Conservation (phyloP, 2,113 vertebrate species). For the Paracanthobrama guichenoti region DNA sequence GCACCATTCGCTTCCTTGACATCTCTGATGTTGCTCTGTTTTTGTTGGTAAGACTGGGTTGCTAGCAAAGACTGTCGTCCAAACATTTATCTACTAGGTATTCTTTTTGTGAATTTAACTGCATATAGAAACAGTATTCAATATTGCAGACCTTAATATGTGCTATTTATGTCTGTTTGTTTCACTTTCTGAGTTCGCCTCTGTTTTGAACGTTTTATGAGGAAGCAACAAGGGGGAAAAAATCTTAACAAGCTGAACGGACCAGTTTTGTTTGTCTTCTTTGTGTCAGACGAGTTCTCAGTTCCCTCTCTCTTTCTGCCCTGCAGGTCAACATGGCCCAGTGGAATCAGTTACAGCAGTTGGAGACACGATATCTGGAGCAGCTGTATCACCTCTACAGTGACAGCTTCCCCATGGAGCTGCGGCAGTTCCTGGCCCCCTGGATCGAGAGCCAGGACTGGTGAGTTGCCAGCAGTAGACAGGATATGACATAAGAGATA, state of each 20-base stretch:
- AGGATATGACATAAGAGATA: neutral
- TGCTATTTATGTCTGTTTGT: neutral
- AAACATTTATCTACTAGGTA: neutral
- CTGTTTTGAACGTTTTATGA: neutral
- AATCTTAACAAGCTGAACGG: neutral
- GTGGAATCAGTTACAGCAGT: constrained; percentile 98
- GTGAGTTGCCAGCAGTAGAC: constrained; percentile 68
- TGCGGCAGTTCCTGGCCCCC: constrained; percentile 93
- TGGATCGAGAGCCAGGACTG: constrained; percentile 99
- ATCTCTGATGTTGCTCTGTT: constrained; percentile 22
- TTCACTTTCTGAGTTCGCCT: neutral
- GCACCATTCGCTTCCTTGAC: constrained; percentile 40
- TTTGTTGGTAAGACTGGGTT: neutral
- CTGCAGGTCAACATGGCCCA: constrained; percentile 86
- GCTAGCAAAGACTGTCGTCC: neutral
- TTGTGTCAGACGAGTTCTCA: neutral
- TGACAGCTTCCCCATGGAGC: constrained; percentile 98
- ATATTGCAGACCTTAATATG: neutral
- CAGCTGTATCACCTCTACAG: constrained; percentile 98
- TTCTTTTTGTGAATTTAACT: neutral
- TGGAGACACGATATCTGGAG: constrained; percentile 95
- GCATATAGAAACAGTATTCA: neutral
- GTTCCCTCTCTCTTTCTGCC: neutral
- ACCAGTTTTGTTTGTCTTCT: neutral
- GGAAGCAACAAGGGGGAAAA: neutral